phyloP scores from a whole-genome alignment of 2,888 invertebrate genomes.

The Glaucopsyche alexis region DNA sequence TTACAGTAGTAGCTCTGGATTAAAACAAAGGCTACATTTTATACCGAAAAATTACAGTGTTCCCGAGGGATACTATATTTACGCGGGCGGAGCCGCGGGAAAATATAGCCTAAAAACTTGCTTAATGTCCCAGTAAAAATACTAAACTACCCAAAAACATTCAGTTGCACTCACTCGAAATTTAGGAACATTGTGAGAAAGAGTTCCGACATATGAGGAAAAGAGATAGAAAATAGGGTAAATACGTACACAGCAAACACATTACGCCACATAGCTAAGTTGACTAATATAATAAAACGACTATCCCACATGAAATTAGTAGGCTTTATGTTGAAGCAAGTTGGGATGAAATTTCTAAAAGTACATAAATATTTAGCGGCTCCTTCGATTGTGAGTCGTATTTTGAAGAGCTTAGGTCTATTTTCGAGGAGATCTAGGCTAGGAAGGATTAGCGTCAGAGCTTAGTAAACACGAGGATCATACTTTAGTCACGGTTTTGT shows the following conservation, averaged over 20 bases:
- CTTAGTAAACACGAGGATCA: constrained; percentile 40
- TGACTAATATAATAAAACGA: constrained; percentile 45
- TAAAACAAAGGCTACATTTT: too few relatives aligned
- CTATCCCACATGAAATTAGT: constrained; percentile 43
- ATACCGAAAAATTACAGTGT: too few relatives aligned
- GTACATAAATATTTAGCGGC: constrained; percentile 31
- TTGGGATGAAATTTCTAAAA: constrained; percentile 31
- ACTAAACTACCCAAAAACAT: not conserved
- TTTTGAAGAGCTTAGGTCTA: not conserved
- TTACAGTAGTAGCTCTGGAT: too few relatives aligned
- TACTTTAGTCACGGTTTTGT: constrained; percentile 45
- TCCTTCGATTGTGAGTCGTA: not conserved
- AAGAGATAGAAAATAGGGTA: constrained; percentile 28
- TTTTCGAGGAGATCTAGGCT: not conserved
- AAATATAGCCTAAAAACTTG: too few relatives aligned
- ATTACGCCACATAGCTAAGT: constrained; percentile 35
- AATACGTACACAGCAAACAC: constrained; percentile 43
- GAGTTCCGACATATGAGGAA: not conserved
- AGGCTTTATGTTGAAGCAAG: constrained; percentile 43
- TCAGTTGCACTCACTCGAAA: not conserved
- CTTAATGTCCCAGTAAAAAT: not conserved
- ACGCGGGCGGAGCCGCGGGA: too few relatives aligned
- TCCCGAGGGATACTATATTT: too few relatives aligned
- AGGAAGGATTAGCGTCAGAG: constrained; percentile 36
- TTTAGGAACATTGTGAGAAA: not conserved